These are phyloP conservation scores for Pachyseris speciosa DNA, from an alignment of 64 coral and sea anemone genomes.

Conservation along the genomic window DNA sequence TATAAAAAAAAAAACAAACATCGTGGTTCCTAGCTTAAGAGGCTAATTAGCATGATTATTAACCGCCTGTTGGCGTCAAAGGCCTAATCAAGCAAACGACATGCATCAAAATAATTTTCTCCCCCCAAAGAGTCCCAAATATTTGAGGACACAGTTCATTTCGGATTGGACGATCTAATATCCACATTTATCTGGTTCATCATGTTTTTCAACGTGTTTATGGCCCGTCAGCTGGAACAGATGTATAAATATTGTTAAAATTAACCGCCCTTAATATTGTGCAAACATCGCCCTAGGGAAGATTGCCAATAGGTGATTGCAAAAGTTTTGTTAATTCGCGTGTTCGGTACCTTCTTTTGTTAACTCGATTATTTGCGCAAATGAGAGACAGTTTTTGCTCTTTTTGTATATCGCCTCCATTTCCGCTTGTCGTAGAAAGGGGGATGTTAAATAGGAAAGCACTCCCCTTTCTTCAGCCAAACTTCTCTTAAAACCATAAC, in stretches of 20 bases:
- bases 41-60: not conserved
- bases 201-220: conserved; percentile 1
- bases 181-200: not conserved
- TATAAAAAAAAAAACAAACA: conserved; percentile 16
- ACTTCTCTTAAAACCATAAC: not conserved
- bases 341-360: not conserved
- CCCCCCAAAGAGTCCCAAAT: not conserved
- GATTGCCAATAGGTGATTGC: not conserved
- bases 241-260: conserved; percentile 15
- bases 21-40: not conserved
- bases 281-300: not conserved
- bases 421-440: conserved; percentile 1
- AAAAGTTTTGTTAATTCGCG: not conserved
- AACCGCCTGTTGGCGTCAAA: not conserved
- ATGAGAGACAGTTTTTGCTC: not conserved
- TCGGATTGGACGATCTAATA: not conserved
- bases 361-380: not conserved
- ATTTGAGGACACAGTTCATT: not conserved
- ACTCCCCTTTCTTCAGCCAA: not conserved
- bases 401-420: not conserved
- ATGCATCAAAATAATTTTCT: not conserved
- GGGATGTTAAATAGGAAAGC: conserved; percentile 33
- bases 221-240: not conserved
- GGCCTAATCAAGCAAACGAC: not conserved
- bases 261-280: not conserved